A percentile compares a stretch with the other conserved stretches of the same genome.
These are phyloP conservation scores for Encarsia formosa DNA, from an alignment of 2,888 invertebrate species.

Conservation along the genomic window DNA sequence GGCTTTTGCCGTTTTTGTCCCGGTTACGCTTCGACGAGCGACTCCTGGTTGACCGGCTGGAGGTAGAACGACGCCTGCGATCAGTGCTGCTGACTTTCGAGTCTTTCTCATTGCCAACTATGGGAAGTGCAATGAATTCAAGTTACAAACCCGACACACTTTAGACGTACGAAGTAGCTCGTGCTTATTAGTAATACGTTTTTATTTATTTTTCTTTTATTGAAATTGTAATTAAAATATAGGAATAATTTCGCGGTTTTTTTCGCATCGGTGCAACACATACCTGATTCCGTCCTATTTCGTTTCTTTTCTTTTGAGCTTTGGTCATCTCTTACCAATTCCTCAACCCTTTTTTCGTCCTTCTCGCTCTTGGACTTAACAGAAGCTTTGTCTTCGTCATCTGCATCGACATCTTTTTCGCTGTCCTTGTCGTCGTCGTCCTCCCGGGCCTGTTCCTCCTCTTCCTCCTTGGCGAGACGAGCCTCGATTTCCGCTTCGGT, in stretches of 20 bases:
- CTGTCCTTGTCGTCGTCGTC: constrained; percentile 39
- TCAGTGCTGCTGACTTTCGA: constrained; percentile 35
- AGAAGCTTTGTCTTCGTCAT: constrained; percentile 2
- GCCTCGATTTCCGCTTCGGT: constrained; percentile 76
- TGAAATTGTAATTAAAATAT: not conserved
- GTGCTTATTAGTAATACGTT: not conserved
- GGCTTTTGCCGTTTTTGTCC: constrained; percentile 23
- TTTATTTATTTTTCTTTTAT: not conserved
- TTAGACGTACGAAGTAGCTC: not conserved
- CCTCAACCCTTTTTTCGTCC: constrained; percentile 7
- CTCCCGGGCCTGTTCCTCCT: constrained; percentile 53
- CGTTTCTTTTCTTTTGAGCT: constrained; percentile 21
- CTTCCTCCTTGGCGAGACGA: constrained; percentile 62
- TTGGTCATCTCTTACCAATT: constrained; percentile 11
- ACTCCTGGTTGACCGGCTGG: not conserved
- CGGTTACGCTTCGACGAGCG: constrained; percentile 24
- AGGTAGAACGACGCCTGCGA: not conserved
- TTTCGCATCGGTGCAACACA: not conserved
- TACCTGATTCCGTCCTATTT: constrained; percentile 7
- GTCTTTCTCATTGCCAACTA: constrained; percentile 48
- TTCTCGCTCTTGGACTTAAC: not conserved
- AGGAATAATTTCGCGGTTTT: too few relatives aligned
- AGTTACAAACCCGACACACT: constrained; percentile 10
- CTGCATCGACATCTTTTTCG: constrained; percentile 7
- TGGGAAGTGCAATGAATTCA: constrained; percentile 33